Percentiles rank a stretch among this genome's conserved stretches.
Evolutionary conservation across 2,797 vertebrate genomes (phyloP).

Genomic region (Sebastes vulpes): DNA sequence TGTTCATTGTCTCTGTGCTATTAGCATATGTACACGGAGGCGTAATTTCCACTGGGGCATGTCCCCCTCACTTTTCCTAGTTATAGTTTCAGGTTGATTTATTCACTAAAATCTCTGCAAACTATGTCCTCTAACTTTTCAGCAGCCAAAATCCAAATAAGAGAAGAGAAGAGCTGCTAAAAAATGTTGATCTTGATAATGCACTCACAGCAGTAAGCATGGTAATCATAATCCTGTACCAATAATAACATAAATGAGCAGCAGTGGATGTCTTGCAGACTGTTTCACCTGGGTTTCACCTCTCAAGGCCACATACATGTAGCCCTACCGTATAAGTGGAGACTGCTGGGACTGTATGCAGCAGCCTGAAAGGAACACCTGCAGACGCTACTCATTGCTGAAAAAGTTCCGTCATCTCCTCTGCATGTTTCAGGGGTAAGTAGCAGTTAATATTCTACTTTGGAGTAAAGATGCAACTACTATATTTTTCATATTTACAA

Average conservation of each 20-base stretch:
- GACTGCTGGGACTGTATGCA: not conserved
- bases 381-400: not conserved
- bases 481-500: not conserved
- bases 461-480: not conserved
- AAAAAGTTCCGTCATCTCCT: too few relatives aligned
- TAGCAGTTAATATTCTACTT: not conserved
- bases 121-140: not conserved
- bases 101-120: not conserved
- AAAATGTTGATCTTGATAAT: not conserved
- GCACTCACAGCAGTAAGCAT: not conserved
- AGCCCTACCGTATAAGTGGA: not conserved
- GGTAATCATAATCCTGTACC: not conserved
- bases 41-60: not conserved
- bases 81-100: not conserved
- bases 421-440: too few relatives aligned
- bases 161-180: not conserved
- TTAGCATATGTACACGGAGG: constrained; percentile 8
- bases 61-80: not conserved
- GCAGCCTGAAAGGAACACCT: not conserved
- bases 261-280: not conserved
- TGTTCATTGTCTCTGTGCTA: not conserved
- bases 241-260: not conserved
- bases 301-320: not conserved
- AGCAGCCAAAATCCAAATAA: not conserved
- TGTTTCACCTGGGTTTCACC: not conserved